phyloP scores from a whole-genome alignment of 2,888 invertebrate species.

The Acanthosepion pharaonis region DNA sequence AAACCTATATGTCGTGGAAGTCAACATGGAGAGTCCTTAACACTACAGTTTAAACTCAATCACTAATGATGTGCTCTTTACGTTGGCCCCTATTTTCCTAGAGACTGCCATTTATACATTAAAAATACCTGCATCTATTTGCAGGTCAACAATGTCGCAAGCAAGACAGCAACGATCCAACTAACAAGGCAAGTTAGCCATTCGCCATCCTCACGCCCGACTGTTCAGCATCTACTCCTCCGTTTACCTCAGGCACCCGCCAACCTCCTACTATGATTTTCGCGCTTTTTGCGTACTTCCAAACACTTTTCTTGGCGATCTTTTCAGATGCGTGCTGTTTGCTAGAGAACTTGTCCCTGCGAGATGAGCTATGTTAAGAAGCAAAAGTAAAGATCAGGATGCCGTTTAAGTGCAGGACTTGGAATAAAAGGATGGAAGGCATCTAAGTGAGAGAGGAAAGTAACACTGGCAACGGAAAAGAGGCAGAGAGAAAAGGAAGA shows the following conservation, averaged over 20 bases:
- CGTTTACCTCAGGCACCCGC: background rate
- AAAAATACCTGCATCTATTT: background rate
- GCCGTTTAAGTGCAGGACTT: background rate
- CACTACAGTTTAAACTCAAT: background rate
- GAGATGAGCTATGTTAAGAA: background rate
- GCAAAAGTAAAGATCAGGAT: background rate
- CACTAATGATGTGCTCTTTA: background rate
- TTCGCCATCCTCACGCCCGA: background rate
- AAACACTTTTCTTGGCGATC: background rate
- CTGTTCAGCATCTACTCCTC: background rate
- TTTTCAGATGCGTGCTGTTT: constrained; percentile 33
- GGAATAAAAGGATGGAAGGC: background rate
- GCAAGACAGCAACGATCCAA: background rate
- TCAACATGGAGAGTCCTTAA: background rate
- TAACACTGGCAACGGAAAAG: background rate
- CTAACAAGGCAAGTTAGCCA: background rate
- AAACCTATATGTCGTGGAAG: background rate
- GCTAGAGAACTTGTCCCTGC: background rate
- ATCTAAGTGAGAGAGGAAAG: background rate
- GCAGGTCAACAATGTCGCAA: background rate
- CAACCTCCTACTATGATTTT: background rate
- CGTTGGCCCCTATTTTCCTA: background rate
- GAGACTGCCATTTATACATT: background rate
- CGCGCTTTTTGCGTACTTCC: background rate
- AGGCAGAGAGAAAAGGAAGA: too few species aligned